Conservation (phyloP, 2,888 invertebrate genomes). For the Hydrotaea diabolus region DNA sequence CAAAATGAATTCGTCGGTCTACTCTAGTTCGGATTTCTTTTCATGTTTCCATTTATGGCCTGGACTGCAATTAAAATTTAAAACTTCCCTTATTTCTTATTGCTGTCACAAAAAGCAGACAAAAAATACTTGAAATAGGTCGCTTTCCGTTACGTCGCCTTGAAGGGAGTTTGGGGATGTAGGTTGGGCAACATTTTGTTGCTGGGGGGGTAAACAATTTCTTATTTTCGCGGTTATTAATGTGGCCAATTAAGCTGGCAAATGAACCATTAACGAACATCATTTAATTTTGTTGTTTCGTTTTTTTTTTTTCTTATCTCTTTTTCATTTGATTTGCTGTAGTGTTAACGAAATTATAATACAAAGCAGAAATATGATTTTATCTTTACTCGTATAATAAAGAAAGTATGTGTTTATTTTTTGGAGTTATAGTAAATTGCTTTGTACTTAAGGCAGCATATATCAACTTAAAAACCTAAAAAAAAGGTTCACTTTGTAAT, state of each 20-base stretch:
- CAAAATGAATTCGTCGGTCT: constrained; percentile 9
- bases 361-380: constrained; percentile 40
- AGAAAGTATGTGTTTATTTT: too few relatives aligned
- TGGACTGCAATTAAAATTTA: constrained; percentile 55
- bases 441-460: too few relatives aligned
- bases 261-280: constrained; percentile 61
- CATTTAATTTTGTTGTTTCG: constrained; percentile 56
- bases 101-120: background rate
- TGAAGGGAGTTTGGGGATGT: background rate
- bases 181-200: constrained; percentile 6
- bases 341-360: background rate
- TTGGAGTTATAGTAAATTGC: too few relatives aligned
- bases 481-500: too few relatives aligned
- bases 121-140: background rate
- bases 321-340: background rate
- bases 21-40: constrained; percentile 19
- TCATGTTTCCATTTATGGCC: constrained; percentile 13
- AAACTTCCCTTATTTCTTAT: too few relatives aligned
- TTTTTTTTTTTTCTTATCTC: constrained; percentile 22
- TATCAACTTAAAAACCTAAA: too few relatives aligned
- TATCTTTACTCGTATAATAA: constrained; percentile 41
- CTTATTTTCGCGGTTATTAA: constrained; percentile 55
- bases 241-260: constrained; percentile 63
- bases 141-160: background rate
- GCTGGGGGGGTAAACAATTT: constrained; percentile 22